A percentile compares a stretch with the other conserved stretches of the same genome.
phyloP scores from a whole-genome alignment of 2,888 invertebrate genomes.

The Dasypolia templi region DNA sequence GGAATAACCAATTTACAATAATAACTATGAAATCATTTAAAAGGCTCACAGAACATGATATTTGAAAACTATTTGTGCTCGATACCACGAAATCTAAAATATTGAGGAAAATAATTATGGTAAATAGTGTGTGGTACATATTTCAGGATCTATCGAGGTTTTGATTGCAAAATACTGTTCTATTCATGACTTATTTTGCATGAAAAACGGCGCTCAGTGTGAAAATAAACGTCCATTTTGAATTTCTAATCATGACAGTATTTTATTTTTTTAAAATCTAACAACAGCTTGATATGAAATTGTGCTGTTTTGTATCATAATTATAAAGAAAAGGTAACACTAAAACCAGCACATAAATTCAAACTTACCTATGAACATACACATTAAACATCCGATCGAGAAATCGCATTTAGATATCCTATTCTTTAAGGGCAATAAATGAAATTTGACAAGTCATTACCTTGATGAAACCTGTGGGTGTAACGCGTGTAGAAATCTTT shows the following conservation, averaged over 20 bases:
- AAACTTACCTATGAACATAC: constrained; percentile 15
- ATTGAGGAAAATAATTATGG: background rate
- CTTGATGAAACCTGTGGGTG: constrained; percentile 45
- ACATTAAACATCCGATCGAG: constrained; percentile 40
- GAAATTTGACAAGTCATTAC: constrained; percentile 64
- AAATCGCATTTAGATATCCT: constrained; percentile 55
- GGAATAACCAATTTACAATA: background rate
- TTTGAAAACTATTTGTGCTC: background rate
- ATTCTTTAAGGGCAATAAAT: constrained; percentile 59
- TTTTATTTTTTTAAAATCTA: background rate
- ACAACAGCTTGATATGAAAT: background rate
- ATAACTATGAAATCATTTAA: background rate
- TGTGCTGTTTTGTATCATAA: background rate
- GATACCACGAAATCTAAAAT: background rate
- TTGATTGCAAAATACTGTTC: background rate
- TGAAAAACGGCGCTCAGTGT: background rate
- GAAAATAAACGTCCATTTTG: background rate
- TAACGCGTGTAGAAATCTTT: constrained; percentile 48
- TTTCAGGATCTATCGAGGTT: background rate
- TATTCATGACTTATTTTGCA: background rate
- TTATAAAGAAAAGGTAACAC: background rate
- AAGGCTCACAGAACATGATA: background rate
- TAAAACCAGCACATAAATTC: constrained; percentile 10
- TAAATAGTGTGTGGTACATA: background rate
- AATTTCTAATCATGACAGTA: background rate